phyloP scores from a whole-genome alignment of 2,113 vertebrate genomes.

The Rhodinocichla rosea region DNA sequence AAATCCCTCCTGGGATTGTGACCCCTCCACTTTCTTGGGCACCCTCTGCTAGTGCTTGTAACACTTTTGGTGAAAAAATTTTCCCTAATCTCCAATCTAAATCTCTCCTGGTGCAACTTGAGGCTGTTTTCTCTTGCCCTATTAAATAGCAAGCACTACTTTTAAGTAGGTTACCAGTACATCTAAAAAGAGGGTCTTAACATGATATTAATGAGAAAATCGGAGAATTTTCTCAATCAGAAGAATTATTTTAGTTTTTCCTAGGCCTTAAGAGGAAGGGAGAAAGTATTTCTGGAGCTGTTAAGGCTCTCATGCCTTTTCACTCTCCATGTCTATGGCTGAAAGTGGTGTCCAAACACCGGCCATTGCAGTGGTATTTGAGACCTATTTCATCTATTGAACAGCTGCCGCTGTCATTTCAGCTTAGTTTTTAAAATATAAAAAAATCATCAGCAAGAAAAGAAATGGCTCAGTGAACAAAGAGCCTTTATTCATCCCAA shows the following conservation, averaged over 20 bases:
- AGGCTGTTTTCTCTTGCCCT: not conserved
- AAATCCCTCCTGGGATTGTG: accelerated
- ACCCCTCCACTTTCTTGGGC: not conserved
- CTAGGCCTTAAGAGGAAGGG: not conserved
- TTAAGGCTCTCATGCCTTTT: not conserved
- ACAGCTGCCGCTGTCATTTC: not conserved
- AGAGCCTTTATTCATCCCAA: not conserved
- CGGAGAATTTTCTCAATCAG: not conserved
- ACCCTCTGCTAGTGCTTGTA: not conserved
- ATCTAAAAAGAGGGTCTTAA: too few species aligned
- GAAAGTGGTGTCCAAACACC: not conserved
- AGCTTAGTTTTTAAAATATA: not conserved
- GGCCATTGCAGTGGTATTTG: not conserved
- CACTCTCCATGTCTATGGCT: not conserved
- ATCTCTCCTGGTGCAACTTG: not conserved
- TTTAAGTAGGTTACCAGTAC: too few species aligned
- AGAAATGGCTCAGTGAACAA: not conserved
- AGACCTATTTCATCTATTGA: not conserved
- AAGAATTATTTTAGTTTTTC: not conserved
- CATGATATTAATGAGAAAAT: not conserved
- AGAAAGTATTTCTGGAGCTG: not conserved
- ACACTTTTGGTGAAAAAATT: not conserved
- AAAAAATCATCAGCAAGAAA: not conserved
- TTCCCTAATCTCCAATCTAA: not conserved
- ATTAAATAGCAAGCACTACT: not conserved